Conservation (phyloP, 2,113 vertebrate species). For the Cheilinus undulatus region DNA sequence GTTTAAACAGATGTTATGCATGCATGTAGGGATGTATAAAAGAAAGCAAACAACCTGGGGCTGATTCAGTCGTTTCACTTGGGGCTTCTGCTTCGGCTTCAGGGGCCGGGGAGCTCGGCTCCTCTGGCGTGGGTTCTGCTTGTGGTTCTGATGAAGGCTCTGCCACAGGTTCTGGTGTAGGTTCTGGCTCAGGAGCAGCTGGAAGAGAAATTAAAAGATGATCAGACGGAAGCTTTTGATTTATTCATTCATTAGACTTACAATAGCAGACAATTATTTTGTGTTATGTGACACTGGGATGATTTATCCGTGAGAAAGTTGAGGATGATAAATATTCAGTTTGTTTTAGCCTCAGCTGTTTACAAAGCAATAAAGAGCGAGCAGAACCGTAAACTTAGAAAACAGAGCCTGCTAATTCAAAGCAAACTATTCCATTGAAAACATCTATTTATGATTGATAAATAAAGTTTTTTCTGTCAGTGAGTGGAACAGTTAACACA, state of each 20-base stretch:
- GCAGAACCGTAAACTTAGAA: neutral
- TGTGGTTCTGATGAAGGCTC: slow-evolving; percentile 9
- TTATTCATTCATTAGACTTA: neutral
- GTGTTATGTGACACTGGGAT: neutral
- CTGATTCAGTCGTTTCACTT: slow-evolving; percentile 39
- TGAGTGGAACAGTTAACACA: neutral
- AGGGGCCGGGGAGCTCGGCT: slow-evolving; percentile 30
- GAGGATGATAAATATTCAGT: neutral
- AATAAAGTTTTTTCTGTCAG: neutral
- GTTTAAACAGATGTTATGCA: slow-evolving; percentile 19
- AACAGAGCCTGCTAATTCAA: slow-evolving; percentile 39
- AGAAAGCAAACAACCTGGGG: slow-evolving; percentile 65
- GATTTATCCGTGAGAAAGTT: neutral
- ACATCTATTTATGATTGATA: neutral
- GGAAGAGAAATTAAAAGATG: slow-evolving; percentile 12
- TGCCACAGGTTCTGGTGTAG: slow-evolving; percentile 19
- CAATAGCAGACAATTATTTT: neutral
- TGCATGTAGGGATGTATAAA: slow-evolving; percentile 1
- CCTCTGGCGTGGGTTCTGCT: slow-evolving; percentile 27
- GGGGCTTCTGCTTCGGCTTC: slow-evolving; percentile 31
- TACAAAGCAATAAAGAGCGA: slow-evolving; percentile 25
- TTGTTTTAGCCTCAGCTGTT: slow-evolving; percentile 2
- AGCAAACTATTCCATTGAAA: neutral
- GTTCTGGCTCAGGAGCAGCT: slow-evolving; percentile 46
- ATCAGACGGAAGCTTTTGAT: neutral